Conservation (phyloP, 2,113 vertebrate species). For the Probosciger aterrimus region DNA sequence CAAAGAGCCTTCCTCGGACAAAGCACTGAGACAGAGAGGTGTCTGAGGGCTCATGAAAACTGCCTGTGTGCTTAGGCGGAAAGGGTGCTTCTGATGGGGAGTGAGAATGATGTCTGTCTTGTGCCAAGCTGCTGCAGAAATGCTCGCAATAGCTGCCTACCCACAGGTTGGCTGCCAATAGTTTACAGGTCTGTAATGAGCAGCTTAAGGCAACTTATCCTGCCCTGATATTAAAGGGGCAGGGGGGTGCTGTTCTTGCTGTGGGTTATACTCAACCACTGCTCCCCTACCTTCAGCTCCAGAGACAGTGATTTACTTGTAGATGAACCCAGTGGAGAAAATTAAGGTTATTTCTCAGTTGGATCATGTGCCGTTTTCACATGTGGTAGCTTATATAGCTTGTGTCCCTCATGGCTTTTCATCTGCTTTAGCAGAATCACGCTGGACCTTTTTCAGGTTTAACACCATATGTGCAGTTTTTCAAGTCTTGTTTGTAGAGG, state of each 20-base stretch:
- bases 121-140: background rate
- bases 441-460: background rate
- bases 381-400: background rate
- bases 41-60: background rate
- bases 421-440: background rate
- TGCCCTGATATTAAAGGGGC: background rate
- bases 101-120: background rate
- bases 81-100: accelerated
- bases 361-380: accelerated
- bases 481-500: background rate
- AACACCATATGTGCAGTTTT: background rate
- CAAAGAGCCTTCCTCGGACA: background rate
- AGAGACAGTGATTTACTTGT: background rate
- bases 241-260: background rate
- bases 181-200: background rate
- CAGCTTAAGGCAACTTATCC: background rate
- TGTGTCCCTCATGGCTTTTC: background rate
- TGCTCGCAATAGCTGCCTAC: background rate
- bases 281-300: background rate
- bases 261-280: background rate
- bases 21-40: background rate
- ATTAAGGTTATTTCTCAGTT: background rate
- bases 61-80: background rate
- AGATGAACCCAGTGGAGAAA: background rate
- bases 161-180: accelerated